These are phyloP conservation scores for Cosmopolites sordidus DNA, from an alignment of 2,888 invertebrate species.

Conservation along the genomic window DNA sequence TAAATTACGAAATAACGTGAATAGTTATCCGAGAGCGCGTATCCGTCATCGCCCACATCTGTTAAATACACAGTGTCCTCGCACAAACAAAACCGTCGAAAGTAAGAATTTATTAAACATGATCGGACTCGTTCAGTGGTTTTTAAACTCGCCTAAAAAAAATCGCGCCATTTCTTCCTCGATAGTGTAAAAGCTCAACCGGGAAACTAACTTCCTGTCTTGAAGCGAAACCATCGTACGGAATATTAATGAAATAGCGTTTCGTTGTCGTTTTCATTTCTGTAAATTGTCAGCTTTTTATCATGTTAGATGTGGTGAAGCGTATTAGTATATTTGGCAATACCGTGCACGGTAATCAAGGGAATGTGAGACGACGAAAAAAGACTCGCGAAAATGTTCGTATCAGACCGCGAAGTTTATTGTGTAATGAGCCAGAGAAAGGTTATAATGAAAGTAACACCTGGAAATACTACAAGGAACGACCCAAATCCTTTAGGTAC, in stretches of 20 bases:
- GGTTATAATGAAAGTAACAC: slow-evolving; percentile 45
- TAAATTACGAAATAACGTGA: not conserved
- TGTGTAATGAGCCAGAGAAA: slow-evolving; percentile 41
- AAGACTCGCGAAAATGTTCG: slow-evolving; percentile 37
- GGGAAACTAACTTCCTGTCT: slow-evolving; percentile 1
- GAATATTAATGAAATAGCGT: not conserved
- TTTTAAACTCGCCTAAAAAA: no score
- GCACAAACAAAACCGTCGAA: no score
- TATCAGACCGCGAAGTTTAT: slow-evolving; percentile 43
- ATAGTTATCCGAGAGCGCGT: not conserved
- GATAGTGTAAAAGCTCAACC: not conserved
- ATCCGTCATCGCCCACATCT: not conserved
- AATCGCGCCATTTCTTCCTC: no score
- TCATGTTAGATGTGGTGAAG: slow-evolving; percentile 41
- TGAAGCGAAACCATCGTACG: not conserved
- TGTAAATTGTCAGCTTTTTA: not conserved
- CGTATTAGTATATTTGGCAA: slow-evolving; percentile 35
- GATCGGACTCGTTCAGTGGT: no score
- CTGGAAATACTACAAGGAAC: slow-evolving; percentile 47
- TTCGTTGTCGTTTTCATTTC: no score
- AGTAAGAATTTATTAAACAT: no score
- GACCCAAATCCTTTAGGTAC: slow-evolving; percentile 45
- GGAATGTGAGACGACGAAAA: slow-evolving; percentile 36
- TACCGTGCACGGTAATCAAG: slow-evolving; percentile 30
- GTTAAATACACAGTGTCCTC: not conserved